Evolutionary conservation across 1,140 invertebrate species (phyloP), one percentile per base, ranked within the genome.

Genomic region (Subanguina moxae): DNA sequence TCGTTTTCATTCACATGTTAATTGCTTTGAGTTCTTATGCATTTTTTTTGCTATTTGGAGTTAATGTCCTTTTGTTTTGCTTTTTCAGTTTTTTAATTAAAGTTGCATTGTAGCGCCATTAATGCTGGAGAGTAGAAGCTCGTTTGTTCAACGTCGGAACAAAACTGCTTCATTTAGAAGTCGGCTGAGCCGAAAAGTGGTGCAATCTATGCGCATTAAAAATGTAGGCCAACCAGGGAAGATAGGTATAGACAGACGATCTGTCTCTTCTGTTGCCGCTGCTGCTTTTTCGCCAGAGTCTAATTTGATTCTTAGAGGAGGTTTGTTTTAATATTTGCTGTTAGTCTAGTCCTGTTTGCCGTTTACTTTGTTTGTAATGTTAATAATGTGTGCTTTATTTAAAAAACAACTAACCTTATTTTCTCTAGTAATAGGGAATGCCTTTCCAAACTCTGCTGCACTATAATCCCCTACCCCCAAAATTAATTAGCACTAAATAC

Each of bases 111-210:
- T 52, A 52, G 48, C 48, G 3, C 48, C 48, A 15, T 52, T 52
- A 52, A 52, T 52, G 48, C 48, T 52, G 1, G 48, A 52, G 17
- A 25, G 3, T 8, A 52, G 48, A 52, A 52, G 27, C 28, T 70
- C 75, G 9, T 79, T 73, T 65, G 59, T 62, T 32, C 75, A 80
- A 56, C 75, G 74, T 25, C 78, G 76, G 46, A 67, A 78, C 25
- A 74, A 78, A 58, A 74, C 76, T 15, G 64, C 78, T 21, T 77
- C 76, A 19, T 67, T 77, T 27, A 72, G 63, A 65, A 77, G 65
- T 62, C 48, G 52, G 38, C 28, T 68, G 9, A 52, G 45, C 9
- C 68, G 68, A 19, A 32, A 32, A 32, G 38, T 32, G 8, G 38
- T 61, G 28, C 68, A 68, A 42, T 70, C 68, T 15, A 70, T 70